Base-by-base conservation (phyloP, 92 coral and sea anemone genomes). In the Galaxea fascicularis region DNA sequence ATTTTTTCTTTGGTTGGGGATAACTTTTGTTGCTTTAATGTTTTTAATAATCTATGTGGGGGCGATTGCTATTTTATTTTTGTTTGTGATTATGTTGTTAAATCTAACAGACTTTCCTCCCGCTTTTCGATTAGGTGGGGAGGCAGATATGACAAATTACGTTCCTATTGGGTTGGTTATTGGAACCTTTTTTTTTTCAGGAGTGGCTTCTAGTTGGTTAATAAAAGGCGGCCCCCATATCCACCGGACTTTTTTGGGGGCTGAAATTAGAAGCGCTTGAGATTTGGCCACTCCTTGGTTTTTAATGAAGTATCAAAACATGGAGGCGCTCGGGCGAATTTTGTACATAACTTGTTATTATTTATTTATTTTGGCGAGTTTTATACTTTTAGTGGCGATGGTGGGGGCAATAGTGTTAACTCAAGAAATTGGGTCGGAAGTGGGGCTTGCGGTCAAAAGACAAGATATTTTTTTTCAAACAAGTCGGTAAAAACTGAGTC, bases 81-180 rank as follows among this genome's bases (percentile, higher is more conserved):
- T 91, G 84, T 91, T 91, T 91, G 92, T 91, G 51, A 88, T 91
- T 78, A 91, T 91, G 94, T 71, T 91, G 86, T 91, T 91, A 77
- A 91, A 91, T 80, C 77, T 91, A 88, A 85, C 94, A 65, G 94
- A 91, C 77, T 91, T 88, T 66, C 85, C 92, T 68, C 92, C 95
- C 57, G 92, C 89, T 82, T 88, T 84, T 81, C 89, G 92, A 83
- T 74, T 82, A 71, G 91, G 93, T 20, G 92, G 92, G 73, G 94
- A 91, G 76, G 89, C 92, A 84, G 95, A 91, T 67, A 91, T 91
- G 95, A 91, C 95, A 80, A 91, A 91, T 71, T 91, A 91, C 75
- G 87, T 88, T 44, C 95, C 92, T 54, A 86, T 91, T 85, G 95
- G 92, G 64, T 74, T 91, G 75, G 82, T 84, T 73, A 82, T 91